These are phyloP conservation scores for Zapus hudsonius DNA, from an alignment of 2,113 vertebrate genomes.

Conservation along the genomic window DNA sequence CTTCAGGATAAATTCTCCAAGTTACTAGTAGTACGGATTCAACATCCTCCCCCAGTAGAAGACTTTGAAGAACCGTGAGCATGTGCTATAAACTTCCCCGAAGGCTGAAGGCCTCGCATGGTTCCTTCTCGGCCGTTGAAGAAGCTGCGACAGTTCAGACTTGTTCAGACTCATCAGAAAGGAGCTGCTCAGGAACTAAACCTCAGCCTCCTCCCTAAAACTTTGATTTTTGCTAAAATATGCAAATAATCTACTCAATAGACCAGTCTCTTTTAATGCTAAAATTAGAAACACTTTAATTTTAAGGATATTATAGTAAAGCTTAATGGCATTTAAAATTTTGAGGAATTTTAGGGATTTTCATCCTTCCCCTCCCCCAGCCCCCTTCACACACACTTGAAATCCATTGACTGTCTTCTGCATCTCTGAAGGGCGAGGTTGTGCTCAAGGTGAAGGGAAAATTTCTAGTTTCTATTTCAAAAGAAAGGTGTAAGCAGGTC, in stretches of 20 bases:
- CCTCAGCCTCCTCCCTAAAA: constrained; percentile 63
- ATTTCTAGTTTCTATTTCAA: constrained; percentile 33
- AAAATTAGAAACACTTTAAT: constrained; percentile 74
- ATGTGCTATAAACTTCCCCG: not conserved
- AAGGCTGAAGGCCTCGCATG: not conserved
- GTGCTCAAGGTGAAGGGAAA: not conserved
- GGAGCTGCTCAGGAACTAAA: constrained; percentile 50
- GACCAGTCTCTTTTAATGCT: constrained; percentile 61
- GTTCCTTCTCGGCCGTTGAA: not conserved
- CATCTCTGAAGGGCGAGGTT: constrained; percentile 32
- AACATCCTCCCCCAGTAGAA: not conserved
- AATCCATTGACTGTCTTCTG: constrained; percentile 10
- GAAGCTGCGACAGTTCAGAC: not conserved
- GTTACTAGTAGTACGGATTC: not conserved
- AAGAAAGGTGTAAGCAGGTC: not conserved
- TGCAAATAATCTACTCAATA: constrained; percentile 64
- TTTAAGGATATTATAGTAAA: constrained; percentile 68
- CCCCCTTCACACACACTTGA: not conserved
- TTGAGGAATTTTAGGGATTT: constrained; percentile 55
- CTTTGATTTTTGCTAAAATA: constrained; percentile 71
- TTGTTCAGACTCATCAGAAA: constrained; percentile 48
- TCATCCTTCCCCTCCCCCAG: not conserved
- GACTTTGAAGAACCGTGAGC: not conserved
- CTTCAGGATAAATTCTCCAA: not conserved
- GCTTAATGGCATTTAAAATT: constrained; percentile 69